A percentile compares a stretch with the other conserved stretches of the same genome.
Evolutionary conservation across 2,888 invertebrate species (phyloP).

Genomic region (Apodemia zela): DNA sequence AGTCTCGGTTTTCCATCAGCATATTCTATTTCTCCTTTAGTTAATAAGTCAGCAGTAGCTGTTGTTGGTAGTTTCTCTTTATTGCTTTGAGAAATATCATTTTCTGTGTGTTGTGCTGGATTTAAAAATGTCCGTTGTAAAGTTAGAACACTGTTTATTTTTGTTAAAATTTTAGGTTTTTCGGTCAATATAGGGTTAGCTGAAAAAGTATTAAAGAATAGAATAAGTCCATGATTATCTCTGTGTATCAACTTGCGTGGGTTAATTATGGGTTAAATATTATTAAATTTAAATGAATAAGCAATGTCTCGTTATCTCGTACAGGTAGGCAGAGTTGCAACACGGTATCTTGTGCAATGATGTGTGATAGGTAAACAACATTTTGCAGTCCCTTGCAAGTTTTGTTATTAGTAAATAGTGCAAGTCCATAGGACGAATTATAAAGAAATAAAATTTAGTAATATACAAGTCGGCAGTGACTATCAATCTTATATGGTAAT

Average conservation of each 20-base stretch:
- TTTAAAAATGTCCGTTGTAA: not conserved
- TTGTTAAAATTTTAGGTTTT: not conserved
- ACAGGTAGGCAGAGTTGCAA: too few relatives aligned
- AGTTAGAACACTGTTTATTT: not conserved
- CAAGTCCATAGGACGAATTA: too few relatives aligned
- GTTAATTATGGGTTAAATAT: not conserved
- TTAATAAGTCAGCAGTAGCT: constrained; percentile 26
- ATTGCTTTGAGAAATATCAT: not conserved
- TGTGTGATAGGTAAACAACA: too few relatives aligned
- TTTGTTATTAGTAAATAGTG: too few relatives aligned
- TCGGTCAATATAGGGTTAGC: not conserved
- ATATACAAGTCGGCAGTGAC: too few relatives aligned
- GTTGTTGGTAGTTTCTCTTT: not conserved
- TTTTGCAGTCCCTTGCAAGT: too few relatives aligned
- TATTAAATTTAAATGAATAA: not conserved
- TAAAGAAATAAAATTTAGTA: too few relatives aligned
- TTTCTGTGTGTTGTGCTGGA: not conserved
- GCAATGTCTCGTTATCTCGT: not conserved
- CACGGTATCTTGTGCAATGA: too few relatives aligned
- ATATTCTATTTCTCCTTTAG: constrained; percentile 26
- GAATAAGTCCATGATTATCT: not conserved
- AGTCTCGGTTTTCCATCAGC: constrained; percentile 33
- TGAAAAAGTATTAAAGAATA: not conserved
- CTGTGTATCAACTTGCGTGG: not conserved
- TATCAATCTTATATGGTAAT: too few relatives aligned